These are phyloP conservation scores for Rhyzopertha dominica DNA, from an alignment of 1,140 invertebrate species.

Conservation along the genomic window DNA sequence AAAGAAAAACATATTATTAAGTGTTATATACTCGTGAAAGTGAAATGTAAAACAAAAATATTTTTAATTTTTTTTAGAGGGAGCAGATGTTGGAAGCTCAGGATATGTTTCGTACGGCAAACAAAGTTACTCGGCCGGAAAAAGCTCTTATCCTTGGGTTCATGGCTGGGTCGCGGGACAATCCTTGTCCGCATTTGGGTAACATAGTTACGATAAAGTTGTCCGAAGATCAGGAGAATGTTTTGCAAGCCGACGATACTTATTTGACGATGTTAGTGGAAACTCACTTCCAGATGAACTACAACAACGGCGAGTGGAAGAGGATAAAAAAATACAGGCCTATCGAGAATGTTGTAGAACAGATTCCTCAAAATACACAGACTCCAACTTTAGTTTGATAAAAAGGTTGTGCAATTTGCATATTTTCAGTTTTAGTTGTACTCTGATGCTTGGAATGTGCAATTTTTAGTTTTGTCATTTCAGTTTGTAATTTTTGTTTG, in stretches of 20 bases:
- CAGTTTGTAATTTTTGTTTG: too few species aligned
- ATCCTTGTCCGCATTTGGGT: slow-evolving; percentile 89
- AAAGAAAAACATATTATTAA: too few species aligned
- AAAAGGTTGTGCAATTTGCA: too few species aligned
- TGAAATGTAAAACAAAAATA: too few species aligned
- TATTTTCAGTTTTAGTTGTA: too few species aligned
- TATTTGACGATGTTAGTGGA: slow-evolving; percentile 76
- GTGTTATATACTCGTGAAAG: too few species aligned
- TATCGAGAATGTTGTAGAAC: slow-evolving; percentile 53
- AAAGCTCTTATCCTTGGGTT: slow-evolving; percentile 97
- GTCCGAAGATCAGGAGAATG: slow-evolving; percentile 80
- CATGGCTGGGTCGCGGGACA: slow-evolving; percentile 94
- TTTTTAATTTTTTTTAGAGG: slow-evolving; percentile 52
- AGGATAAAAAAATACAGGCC: slow-evolving; percentile 77
- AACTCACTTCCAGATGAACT: slow-evolving; percentile 96
- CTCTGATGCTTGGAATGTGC: too few species aligned
- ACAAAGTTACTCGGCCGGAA: slow-evolving; percentile 91
- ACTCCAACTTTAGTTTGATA: slow-evolving; percentile 34
- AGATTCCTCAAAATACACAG: slow-evolving; percentile 30
- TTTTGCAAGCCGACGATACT: slow-evolving; percentile 68
- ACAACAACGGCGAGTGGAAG: slow-evolving; percentile 91
- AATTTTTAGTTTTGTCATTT: too few species aligned
- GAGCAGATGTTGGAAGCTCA: slow-evolving; percentile 97
- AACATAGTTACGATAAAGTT: slow-evolving; percentile 90
- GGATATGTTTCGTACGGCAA: slow-evolving; percentile 95